A percentile compares a stretch with the other conserved stretches of the same genome.
phyloP scores from a whole-genome alignment of 1,140 invertebrate genomes.

The Tenebrio molitor region DNA sequence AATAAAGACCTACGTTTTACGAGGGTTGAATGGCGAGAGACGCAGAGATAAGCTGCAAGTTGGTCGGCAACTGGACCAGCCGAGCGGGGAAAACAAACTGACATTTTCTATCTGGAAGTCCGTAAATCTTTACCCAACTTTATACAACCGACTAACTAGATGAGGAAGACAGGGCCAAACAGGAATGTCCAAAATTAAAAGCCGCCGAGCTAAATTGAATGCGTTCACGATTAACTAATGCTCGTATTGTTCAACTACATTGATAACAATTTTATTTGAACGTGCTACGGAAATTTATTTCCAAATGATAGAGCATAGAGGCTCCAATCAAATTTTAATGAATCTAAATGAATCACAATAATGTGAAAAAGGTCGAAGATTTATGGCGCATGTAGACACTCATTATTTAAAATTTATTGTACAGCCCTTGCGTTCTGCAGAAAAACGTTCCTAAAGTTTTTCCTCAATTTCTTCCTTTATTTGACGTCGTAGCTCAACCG shows the following conservation, averaged over 20 bases:
- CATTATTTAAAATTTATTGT: constrained; percentile 34
- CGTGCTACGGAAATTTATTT: background rate
- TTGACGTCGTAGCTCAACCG: constrained; percentile 12
- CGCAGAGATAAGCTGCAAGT: constrained; percentile 34
- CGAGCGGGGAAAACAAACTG: constrained; percentile 54
- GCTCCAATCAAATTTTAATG: background rate
- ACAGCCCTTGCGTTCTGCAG: background rate
- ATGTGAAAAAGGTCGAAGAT: background rate
- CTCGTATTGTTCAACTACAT: constrained; percentile 1
- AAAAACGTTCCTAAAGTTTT: constrained; percentile 29
- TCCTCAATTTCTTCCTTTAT: constrained; percentile 16
- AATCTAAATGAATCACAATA: background rate
- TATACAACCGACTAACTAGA: constrained; percentile 50
- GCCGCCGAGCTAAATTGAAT: constrained; percentile 19
- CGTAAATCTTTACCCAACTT: constrained; percentile 55
- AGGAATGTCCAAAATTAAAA: constrained; percentile 46
- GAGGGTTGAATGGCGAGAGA: constrained; percentile 38
- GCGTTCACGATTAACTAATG: background rate
- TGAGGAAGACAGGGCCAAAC: constrained; percentile 40
- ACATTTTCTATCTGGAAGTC: constrained; percentile 58
- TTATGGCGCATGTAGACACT: constrained; percentile 12
- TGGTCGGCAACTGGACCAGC: constrained; percentile 33
- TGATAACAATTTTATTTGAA: constrained; percentile 27
- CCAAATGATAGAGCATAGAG: background rate
- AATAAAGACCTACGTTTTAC: constrained; percentile 40